These are phyloP conservation scores for Candoia aspera DNA, from an alignment of 2,113 vertebrate species.

Conservation along the genomic window DNA sequence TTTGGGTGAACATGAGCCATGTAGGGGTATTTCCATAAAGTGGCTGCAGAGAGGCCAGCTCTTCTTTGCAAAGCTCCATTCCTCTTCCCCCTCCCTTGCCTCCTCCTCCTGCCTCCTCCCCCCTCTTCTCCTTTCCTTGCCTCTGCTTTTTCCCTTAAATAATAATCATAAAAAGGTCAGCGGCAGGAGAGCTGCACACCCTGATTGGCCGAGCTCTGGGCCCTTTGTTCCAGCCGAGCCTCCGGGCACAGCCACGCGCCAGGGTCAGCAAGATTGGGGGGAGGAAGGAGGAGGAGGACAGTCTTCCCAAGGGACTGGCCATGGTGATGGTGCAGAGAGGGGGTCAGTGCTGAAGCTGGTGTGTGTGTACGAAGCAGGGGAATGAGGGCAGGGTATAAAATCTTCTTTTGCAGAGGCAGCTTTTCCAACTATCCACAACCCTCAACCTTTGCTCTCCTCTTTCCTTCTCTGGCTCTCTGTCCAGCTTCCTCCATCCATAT, in stretches of 20 bases:
- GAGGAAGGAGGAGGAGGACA: background rate
- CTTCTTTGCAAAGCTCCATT: constrained; percentile 3
- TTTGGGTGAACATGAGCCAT: background rate
- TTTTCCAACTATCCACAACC: background rate
- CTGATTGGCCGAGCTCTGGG: constrained; percentile 39
- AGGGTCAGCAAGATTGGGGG: constrained; percentile 31
- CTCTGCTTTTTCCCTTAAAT: constrained; percentile 42
- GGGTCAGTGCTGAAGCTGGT: constrained; percentile 2
- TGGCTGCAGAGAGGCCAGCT: background rate
- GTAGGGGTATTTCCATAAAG: constrained; percentile 16
- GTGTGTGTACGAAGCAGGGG: background rate
- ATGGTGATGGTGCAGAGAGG: background rate
- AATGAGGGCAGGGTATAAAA: constrained; percentile 13
- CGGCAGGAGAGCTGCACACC: constrained; percentile 29
- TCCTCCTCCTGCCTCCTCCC: background rate
- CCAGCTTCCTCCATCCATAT: background rate
- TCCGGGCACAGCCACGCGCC: constrained; percentile 40
- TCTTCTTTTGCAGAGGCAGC: background rate
- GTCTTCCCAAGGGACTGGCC: constrained; percentile 35
- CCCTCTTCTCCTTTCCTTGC: background rate
- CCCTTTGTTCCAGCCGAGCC: constrained; percentile 43
- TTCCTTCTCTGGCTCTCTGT: background rate
- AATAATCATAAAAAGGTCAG: constrained; percentile 48
- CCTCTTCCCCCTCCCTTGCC: background rate
- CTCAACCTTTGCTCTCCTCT: background rate